Evolutionary conservation across 2,113 vertebrate species (phyloP).

Genomic region (Pterophyllum scalare): DNA sequence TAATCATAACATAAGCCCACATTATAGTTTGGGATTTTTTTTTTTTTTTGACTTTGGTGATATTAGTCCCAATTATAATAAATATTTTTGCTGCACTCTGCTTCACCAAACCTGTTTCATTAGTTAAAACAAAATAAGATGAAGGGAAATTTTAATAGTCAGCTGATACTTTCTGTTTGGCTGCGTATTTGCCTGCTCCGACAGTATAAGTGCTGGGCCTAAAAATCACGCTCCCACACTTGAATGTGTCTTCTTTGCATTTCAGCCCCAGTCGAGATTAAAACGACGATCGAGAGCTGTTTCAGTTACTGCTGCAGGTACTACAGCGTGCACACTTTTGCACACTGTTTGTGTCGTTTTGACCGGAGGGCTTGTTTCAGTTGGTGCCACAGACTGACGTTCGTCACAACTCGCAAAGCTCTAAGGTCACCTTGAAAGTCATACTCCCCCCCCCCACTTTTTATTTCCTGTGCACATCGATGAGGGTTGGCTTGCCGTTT

Average conservation of each 20-base stretch:
- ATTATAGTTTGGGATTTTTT: background rate
- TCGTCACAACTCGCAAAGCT: background rate
- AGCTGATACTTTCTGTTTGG: background rate
- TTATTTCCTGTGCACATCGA: constrained; percentile 23
- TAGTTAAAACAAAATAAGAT: background rate
- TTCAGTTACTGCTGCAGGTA: too few relatives aligned
- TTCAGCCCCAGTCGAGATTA: background rate
- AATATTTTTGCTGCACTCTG: accelerated
- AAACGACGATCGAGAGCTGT: background rate
- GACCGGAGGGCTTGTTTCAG: background rate
- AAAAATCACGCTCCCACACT: too few relatives aligned
- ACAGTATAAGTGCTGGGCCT: too few relatives aligned
- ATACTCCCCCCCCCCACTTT: background rate
- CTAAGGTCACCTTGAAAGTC: background rate
- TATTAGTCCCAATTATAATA: background rate
- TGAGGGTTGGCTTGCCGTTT: constrained; percentile 3
- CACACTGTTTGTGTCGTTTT: background rate
- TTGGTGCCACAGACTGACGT: background rate
- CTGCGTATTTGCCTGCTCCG: background rate
- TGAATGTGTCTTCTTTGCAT: background rate
- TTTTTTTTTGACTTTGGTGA: too few relatives aligned
- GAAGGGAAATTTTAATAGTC: background rate
- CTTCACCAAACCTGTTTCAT: background rate
- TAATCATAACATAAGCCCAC: background rate
- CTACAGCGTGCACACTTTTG: background rate